Conservation (phyloP, 2,888 invertebrate genomes). For the Cryptocephalus primarius region DNA sequence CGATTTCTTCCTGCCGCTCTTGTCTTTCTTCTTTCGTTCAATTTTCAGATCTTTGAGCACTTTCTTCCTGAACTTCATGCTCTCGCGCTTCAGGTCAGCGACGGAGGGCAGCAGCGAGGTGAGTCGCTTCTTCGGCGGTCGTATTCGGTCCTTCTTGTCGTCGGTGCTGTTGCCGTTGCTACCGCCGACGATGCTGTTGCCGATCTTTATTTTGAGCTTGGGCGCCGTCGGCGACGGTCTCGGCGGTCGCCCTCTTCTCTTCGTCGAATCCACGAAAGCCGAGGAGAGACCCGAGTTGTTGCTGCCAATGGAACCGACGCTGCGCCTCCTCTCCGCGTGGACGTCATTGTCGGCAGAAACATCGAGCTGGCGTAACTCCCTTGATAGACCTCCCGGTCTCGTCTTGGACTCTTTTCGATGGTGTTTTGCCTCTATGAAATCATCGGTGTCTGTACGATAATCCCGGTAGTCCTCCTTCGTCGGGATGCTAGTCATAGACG, state of each 20-base stretch:
- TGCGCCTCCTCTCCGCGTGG: slow-evolving; percentile 40
- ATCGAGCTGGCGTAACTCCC: slow-evolving; percentile 56
- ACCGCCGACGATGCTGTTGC: slow-evolving; percentile 39
- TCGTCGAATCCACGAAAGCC: slow-evolving; percentile 19
- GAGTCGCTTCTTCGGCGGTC: slow-evolving; percentile 77
- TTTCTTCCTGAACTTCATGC: slow-evolving; percentile 76
- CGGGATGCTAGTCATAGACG: slow-evolving; percentile 79
- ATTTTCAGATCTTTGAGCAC: slow-evolving; percentile 77
- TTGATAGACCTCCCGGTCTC: slow-evolving; percentile 39
- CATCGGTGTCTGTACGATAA: slow-evolving; percentile 32
- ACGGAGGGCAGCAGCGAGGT: slow-evolving; percentile 40
- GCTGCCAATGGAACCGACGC: slow-evolving; percentile 36
- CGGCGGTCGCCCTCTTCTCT: slow-evolving; percentile 34
- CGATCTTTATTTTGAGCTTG: slow-evolving; percentile 65
- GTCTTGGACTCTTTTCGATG: slow-evolving; percentile 47
- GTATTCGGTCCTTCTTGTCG: slow-evolving; percentile 41
- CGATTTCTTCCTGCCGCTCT: slow-evolving; percentile 46
- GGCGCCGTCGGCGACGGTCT: slow-evolving; percentile 27
- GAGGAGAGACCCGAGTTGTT: slow-evolving; percentile 29
- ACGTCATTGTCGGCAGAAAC: slow-evolving; percentile 47
- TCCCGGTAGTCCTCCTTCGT: slow-evolving; percentile 75
- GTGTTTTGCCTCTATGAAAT: slow-evolving; percentile 56
- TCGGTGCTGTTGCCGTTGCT: slow-evolving; percentile 34
- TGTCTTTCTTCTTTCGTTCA: slow-evolving; percentile 44
- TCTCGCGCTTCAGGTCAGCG: slow-evolving; percentile 71